Evolutionary conservation across 2,888 invertebrate genomes (phyloP).

Genomic region (Caradrina kadenii): DNA sequence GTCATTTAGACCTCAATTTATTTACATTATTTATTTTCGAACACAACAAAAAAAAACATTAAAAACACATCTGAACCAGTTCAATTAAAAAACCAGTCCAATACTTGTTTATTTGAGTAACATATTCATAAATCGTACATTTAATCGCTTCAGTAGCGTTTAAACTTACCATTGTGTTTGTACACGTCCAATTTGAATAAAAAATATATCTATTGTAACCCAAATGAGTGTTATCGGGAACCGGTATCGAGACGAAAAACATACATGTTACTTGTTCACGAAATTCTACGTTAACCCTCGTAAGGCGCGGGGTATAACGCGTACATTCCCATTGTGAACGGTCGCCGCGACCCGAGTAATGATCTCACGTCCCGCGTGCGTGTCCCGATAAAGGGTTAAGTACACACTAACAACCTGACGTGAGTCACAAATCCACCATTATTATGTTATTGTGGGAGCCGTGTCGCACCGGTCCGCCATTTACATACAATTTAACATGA

Average conservation of each 20-base stretch:
- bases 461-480: conserved; percentile 86
- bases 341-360: conserved; percentile 84
- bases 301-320: conserved; percentile 64
- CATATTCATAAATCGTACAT: conserved; percentile 63
- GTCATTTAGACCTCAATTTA: conserved; percentile 47
- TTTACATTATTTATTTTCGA: conserved; percentile 44
- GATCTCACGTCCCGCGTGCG: conserved; percentile 90
- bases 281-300: conserved; percentile 69
- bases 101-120: conserved; percentile 57
- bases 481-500: conserved; percentile 91
- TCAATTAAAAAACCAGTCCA: conserved; percentile 60
- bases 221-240: conserved; percentile 71
- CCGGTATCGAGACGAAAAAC: conserved; percentile 74
- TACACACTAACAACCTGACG: conserved; percentile 90
- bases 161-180: conserved; percentile 65
- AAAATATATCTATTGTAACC: conserved; percentile 72
- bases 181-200: conserved; percentile 67
- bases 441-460: conserved; percentile 90
- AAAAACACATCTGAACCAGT: conserved; percentile 50
- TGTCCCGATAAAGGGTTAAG: conserved; percentile 90
- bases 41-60: conserved; percentile 45
- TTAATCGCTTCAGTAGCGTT: conserved; percentile 73
- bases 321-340: conserved; percentile 75
- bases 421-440: conserved; percentile 90
- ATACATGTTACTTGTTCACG: conserved; percentile 78